phyloP scores from a whole-genome alignment of 53 echinoderm and acorn worm species.

The Echinometra lucunter region DNA sequence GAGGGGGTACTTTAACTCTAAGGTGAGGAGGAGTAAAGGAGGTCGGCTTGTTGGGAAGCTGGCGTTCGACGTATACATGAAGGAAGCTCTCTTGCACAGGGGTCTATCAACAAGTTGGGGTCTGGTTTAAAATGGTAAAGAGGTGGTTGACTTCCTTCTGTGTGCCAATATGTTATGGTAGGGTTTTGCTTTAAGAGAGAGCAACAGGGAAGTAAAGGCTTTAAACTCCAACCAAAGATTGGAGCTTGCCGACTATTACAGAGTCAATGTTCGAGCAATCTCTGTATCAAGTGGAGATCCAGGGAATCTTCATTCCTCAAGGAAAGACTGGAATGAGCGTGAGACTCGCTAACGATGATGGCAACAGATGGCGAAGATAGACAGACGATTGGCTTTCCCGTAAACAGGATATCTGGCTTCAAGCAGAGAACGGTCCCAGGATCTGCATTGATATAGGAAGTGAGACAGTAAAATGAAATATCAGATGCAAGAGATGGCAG shows the following conservation, averaged over 20 bases:
- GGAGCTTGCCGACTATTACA: background rate
- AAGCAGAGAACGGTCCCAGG: background rate
- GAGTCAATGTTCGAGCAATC: background rate
- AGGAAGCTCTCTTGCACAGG: conserved; percentile 4
- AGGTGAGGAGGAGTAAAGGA: conserved; percentile 64
- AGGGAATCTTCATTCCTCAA: background rate
- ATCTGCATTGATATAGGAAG: conserved; percentile 28
- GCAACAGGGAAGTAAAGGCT: background rate
- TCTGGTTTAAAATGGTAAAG: background rate
- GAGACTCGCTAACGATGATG: background rate
- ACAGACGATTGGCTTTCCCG: background rate
- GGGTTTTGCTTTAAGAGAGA: background rate
- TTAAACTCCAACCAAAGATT: conserved; percentile 39
- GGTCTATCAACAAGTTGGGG: conserved; percentile 22
- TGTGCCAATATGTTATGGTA: background rate
- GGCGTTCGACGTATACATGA: conserved; percentile 72
- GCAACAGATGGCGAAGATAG: background rate
- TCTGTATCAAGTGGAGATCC: conserved; percentile 2
- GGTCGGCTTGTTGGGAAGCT: conserved; percentile 68
- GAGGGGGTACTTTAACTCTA: conserved; percentile 55
- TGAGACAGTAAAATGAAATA: conserved; percentile 38
- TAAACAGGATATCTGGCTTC: conserved; percentile 49
- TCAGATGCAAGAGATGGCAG: background rate
- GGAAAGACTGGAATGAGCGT: background rate
- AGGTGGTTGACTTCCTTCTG: background rate